Evolutionary conservation across 2,888 invertebrate species (phyloP).

Genomic region (Aricia artaxerxes): DNA sequence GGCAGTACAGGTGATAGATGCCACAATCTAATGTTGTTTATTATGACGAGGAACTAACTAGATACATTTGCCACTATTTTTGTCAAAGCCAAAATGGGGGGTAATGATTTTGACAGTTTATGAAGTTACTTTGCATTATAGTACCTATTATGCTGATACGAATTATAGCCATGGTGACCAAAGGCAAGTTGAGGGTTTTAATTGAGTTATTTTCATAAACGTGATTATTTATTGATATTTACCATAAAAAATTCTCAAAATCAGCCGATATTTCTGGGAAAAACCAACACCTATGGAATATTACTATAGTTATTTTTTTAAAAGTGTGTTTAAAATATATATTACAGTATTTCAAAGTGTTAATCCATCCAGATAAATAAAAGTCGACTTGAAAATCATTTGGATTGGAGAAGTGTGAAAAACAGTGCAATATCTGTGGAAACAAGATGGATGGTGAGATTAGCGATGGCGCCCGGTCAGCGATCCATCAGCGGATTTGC

Average conservation of each 20-base stretch:
- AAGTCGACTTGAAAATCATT: conserved; percentile 16
- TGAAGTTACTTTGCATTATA: neutral
- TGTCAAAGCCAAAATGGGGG: neutral
- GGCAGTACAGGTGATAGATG: conserved; percentile 39
- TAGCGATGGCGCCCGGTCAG: conserved; percentile 40
- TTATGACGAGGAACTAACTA: conserved; percentile 8
- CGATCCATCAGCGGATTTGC: conserved; percentile 43
- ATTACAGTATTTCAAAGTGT: neutral
- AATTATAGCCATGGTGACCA: too few species aligned
- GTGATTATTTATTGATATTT: too few species aligned
- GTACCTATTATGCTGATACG: too few species aligned
- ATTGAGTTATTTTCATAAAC: too few species aligned
- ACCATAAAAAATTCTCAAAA: too few species aligned
- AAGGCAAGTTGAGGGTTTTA: too few species aligned
- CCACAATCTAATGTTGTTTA: conserved; percentile 24
- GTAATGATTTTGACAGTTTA: neutral
- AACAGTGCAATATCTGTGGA: conserved; percentile 27
- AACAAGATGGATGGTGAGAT: conserved; percentile 30
- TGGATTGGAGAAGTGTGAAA: neutral
- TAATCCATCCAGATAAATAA: conserved; percentile 1
- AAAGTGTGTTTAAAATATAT: too few species aligned
- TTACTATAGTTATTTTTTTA: too few species aligned
- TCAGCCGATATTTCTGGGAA: too few species aligned
- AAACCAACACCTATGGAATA: too few species aligned
- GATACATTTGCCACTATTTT: neutral